Evolutionary conservation across 53 echinoderm and acorn worm species (phyloP), one percentile per base, ranked within the genome.

Genomic region (Holothuria scabra): DNA sequence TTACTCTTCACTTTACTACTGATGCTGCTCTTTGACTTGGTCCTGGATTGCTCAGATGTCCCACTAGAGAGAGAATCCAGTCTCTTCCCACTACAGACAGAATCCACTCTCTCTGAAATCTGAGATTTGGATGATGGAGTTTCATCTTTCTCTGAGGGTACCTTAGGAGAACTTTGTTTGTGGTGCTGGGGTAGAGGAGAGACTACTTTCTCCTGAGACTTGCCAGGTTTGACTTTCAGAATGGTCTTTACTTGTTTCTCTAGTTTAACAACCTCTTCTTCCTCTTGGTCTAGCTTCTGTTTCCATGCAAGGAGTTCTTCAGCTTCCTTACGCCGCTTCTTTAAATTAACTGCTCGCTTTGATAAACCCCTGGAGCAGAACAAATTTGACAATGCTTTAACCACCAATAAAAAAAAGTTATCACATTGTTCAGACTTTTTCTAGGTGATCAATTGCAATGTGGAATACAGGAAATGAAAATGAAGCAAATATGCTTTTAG

Each of bases 301-400:
- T 97, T 94, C 96, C 96, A 96, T 31, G 93, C 93, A 3, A 96
- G 65, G 28, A 96, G 88, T 75, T 96, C 96, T 60, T 96, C 93
- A 0, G 92, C 97, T 29, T 94, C 94, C 68, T 88, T 88, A 23
- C 92, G 80, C 30, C 94, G 81, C 83, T 89, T 94, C 82, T 67
- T 88, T 74, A 97, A 85, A 79, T 94, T 92, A 86, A 90, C 85
- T 86, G 92, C 90, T 30, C 97, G 90, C 79, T 92, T 97, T 64
- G 90, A 90, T 56, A 97, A 84, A 61, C 86, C 55, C 66, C 97
- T 97, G 66, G 5, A 48, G 18, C 8, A 60, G 57, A 65, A 72
- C 21, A 52, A 16, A 16, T 16, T 52, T 52, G 2, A 52, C 67
- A 76, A 10, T 37, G 72, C 18, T 52, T 52, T 52, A 16, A 52